These are phyloP conservation scores for Rhipidura dahli DNA, from an alignment of 2,113 vertebrate species.

Conservation along the genomic window DNA sequence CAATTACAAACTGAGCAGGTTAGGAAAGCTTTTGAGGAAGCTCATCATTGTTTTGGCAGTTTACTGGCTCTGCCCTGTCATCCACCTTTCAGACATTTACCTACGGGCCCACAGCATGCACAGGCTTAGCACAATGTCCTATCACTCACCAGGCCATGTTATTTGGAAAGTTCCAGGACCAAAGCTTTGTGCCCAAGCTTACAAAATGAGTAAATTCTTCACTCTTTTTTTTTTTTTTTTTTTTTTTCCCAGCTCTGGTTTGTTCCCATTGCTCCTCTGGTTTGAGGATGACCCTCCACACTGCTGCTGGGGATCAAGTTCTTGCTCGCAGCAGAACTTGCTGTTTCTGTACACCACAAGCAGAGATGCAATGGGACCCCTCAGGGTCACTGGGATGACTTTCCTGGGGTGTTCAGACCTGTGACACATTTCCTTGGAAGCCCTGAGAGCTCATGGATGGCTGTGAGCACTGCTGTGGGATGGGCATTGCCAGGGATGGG, in stretches of 20 bases:
- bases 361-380: neutral
- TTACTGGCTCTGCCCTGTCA: neutral
- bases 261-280: neutral
- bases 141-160: conserved; percentile 74
- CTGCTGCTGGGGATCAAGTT: neutral
- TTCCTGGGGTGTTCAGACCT: conserved; percentile 34
- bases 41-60: neutral
- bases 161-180: conserved; percentile 79
- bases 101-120: neutral
- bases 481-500: neutral
- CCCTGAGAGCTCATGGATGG: conserved; percentile 42
- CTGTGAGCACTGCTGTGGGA: conserved; percentile 34
- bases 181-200: neutral
- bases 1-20: neutral
- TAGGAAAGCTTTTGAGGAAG: neutral
- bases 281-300: neutral
- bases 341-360: neutral
- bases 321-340: neutral
- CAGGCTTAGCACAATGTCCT: neutral
- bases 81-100: neutral
- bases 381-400: conserved; percentile 62
- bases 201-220: neutral
- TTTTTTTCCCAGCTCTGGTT: neutral
- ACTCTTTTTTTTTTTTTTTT: rapidly evolving
- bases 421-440: conserved; percentile 53